phyloP scores from a whole-genome alignment of 2,797 vertebrate species.

The Enteromius argenteus region DNA sequence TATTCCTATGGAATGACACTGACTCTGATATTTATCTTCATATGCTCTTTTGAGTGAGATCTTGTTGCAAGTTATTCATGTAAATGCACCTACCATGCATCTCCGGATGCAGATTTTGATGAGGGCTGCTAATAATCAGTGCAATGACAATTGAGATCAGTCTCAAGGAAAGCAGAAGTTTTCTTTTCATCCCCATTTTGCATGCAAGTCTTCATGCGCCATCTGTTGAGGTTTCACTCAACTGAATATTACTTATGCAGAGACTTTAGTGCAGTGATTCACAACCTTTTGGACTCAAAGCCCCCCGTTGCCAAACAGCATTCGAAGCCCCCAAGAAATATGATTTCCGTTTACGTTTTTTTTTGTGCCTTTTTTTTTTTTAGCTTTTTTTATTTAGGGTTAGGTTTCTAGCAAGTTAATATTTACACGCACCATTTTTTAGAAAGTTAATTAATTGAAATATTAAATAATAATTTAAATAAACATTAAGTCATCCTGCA shows the following conservation, averaged over 20 bases:
- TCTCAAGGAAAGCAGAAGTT: conserved; percentile 17
- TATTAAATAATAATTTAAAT: neutral
- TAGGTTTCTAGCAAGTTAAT: neutral
- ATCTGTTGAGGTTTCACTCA: conserved; percentile 6
- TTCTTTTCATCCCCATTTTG: neutral
- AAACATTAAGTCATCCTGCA: neutral
- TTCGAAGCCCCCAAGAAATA: neutral
- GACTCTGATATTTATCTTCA: neutral
- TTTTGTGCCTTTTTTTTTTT: neutral
- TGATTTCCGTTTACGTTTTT: neutral
- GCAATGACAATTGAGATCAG: neutral
- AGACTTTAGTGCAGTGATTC: neutral
- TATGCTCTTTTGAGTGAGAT: neutral
- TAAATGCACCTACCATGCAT: neutral
- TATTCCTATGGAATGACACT: neutral
- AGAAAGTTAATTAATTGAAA: neutral
- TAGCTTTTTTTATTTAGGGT: neutral
- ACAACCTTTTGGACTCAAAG: neutral
- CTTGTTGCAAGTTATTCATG: neutral
- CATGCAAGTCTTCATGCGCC: neutral
- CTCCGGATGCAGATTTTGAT: neutral
- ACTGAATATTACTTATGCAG: neutral
- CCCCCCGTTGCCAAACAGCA: neutral
- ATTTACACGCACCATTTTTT: neutral
- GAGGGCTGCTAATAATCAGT: neutral